A percentile compares a stretch with the other conserved stretches of the same genome.
These are phyloP conservation scores for Solea solea DNA, from an alignment of 2,113 vertebrate species.

Conservation along the genomic window DNA sequence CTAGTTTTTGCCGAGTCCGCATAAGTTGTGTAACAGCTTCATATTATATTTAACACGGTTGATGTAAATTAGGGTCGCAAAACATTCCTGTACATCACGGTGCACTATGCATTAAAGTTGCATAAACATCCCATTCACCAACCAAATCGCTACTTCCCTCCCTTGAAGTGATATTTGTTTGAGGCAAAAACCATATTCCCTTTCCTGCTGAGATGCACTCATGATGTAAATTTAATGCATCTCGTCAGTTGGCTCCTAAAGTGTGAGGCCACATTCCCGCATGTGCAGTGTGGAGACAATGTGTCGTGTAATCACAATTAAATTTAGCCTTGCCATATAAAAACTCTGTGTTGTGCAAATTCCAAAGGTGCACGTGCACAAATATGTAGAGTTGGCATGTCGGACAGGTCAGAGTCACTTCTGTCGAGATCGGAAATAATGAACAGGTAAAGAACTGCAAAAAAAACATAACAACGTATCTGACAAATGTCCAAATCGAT, in stretches of 20 bases:
- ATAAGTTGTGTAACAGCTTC: constrained; percentile 33
- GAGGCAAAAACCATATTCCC: not conserved
- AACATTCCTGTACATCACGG: constrained; percentile 33
- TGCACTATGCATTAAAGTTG: constrained; percentile 42
- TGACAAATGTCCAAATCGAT: not conserved
- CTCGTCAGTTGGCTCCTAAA: not conserved
- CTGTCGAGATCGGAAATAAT: not conserved
- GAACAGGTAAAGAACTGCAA: not conserved
- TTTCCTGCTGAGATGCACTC: constrained; percentile 2
- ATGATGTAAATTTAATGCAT: constrained; percentile 50
- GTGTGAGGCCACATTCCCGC: not conserved
- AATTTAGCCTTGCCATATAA: constrained; percentile 13
- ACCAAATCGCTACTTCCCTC: constrained; percentile 32
- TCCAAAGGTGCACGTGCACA: not conserved
- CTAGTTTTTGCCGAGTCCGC: constrained; percentile 23
- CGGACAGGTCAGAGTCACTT: constrained; percentile 1
- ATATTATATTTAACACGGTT: constrained; percentile 39
- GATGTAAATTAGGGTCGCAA: constrained; percentile 30
- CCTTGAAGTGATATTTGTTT: constrained; percentile 1
- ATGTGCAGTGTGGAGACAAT: constrained; percentile 4
- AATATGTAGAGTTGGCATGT: not conserved
- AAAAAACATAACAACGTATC: not conserved
- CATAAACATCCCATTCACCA: constrained; percentile 32
- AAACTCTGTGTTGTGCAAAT: constrained; percentile 16
- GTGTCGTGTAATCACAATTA: constrained; percentile 29